These are phyloP conservation scores for Aproaerema taeniolella DNA, from an alignment of 2,888 invertebrate species.

Conservation along the genomic window DNA sequence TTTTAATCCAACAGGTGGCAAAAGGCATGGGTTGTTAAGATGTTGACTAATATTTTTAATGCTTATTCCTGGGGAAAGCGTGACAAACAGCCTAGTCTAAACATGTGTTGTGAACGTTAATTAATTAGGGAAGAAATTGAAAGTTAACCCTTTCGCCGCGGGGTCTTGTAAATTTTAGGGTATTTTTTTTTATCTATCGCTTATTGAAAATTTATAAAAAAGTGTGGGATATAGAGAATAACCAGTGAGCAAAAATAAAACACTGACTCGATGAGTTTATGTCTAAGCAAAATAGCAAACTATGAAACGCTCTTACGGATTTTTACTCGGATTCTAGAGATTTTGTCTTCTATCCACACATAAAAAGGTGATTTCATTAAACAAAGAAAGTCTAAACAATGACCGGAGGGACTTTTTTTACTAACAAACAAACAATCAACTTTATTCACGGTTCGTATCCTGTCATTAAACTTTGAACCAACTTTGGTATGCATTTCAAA, in stretches of 20 bases:
- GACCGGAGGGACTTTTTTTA: conserved; percentile 5
- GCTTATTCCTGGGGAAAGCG: conserved; percentile 60
- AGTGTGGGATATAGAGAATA: too few species aligned
- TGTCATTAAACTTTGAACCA: conserved; percentile 27
- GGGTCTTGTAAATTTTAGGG: not conserved
- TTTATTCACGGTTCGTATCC: conserved; percentile 29
- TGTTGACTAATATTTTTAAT: conserved; percentile 49
- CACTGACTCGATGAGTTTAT: too few species aligned
- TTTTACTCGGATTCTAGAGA: too few species aligned
- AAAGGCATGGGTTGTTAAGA: conserved; percentile 38
- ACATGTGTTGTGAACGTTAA: conserved; percentile 70
- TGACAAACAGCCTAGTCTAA: conserved; percentile 64
- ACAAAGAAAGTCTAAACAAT: conserved; percentile 7
- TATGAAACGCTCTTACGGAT: too few species aligned
- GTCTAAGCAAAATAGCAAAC: too few species aligned
- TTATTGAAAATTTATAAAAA: conserved; percentile 4
- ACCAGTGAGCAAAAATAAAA: too few species aligned
- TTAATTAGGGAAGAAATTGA: conserved; percentile 71
- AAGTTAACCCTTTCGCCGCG: conserved; percentile 51
- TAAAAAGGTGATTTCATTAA: too few species aligned
- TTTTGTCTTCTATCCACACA: too few species aligned
- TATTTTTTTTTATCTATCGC: conserved; percentile 9
- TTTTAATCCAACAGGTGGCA: conserved; percentile 60
- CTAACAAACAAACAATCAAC: conserved; percentile 25
- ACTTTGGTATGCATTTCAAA: too few species aligned